Conservation (phyloP, 2,888 invertebrate genomes). For the Cheilosia vulpina region DNA sequence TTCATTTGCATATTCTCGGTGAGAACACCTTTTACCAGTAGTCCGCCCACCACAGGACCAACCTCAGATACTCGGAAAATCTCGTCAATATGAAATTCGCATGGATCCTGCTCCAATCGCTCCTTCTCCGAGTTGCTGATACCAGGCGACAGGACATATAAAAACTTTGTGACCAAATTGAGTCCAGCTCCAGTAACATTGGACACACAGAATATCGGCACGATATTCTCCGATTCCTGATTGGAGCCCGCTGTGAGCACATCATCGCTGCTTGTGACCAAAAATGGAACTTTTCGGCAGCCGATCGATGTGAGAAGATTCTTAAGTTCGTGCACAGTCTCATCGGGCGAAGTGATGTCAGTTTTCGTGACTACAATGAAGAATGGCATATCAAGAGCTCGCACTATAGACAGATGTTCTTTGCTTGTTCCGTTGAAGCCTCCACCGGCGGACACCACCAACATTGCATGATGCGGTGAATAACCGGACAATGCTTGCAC, state of each 20-base stretch:
- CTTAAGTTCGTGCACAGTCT: slow-evolving; percentile 86
- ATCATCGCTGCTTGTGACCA: slow-evolving; percentile 88
- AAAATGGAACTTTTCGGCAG: slow-evolving; percentile 87
- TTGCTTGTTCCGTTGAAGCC: slow-evolving; percentile 93
- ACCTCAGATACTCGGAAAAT: slow-evolving; percentile 93
- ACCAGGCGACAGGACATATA: slow-evolving; percentile 91
- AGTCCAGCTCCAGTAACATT: slow-evolving; percentile 95
- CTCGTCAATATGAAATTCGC: slow-evolving; percentile 97
- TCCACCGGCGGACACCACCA: slow-evolving; percentile 92
- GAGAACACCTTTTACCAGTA: slow-evolving; percentile 93
- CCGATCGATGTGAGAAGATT: slow-evolving; percentile 87
- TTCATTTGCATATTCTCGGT: slow-evolving; percentile 92
- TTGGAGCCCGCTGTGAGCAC: slow-evolving; percentile 89
- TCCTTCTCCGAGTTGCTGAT: slow-evolving; percentile 87
- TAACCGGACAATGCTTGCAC: slow-evolving; percentile 97
- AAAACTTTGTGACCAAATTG: slow-evolving; percentile 92
- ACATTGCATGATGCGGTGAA: slow-evolving; percentile 95
- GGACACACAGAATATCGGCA: slow-evolving; percentile 94
- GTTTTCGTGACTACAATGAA: slow-evolving; percentile 97
- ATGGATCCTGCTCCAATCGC: slow-evolving; percentile 88
- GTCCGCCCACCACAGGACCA: slow-evolving; percentile 93
- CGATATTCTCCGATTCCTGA: slow-evolving; percentile 87
- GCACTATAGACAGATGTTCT: slow-evolving; percentile 94
- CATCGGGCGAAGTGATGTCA: slow-evolving; percentile 89
- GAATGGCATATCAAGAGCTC: slow-evolving; percentile 93